These are phyloP conservation scores for Autographa pulchrina DNA, from an alignment of 2,888 invertebrate species.

Conservation along the genomic window DNA sequence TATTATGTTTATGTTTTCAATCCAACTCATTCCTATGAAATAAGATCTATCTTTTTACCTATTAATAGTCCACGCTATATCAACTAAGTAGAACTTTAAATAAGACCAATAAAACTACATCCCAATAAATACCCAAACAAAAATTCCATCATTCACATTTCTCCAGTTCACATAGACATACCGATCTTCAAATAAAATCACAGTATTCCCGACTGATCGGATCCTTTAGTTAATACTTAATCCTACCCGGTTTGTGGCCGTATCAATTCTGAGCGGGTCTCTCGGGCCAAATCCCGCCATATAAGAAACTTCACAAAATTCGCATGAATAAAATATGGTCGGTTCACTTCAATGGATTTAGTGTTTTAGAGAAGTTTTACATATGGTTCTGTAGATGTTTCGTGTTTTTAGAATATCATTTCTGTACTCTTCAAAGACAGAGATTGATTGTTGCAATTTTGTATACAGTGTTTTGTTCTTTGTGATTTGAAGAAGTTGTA, in stretches of 20 bases:
- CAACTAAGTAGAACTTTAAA: too few relatives aligned
- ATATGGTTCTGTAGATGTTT: not conserved
- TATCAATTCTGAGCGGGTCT: conserved; percentile 35
- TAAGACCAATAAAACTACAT: not conserved
- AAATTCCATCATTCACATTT: not conserved
- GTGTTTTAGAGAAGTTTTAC: not conserved
- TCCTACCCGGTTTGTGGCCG: conserved; percentile 19
- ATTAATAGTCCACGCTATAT: too few relatives aligned
- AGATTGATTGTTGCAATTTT: too few relatives aligned
- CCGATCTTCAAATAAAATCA: not conserved
- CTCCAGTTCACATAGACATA: not conserved
- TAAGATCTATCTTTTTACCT: too few relatives aligned
- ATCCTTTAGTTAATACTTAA: conserved; percentile 35
- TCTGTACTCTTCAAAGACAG: too few relatives aligned
- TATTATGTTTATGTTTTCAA: too few relatives aligned
- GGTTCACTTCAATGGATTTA: conserved; percentile 25
- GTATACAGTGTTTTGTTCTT: too few relatives aligned
- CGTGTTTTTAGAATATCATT: too few relatives aligned
- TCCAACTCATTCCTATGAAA: too few relatives aligned
- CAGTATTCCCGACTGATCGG: conserved; percentile 14
- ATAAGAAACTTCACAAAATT: conserved; percentile 21
- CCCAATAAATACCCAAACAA: not conserved
- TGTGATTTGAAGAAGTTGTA: too few relatives aligned
- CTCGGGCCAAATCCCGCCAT: conserved; percentile 32
- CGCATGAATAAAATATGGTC: conserved; percentile 54